These are phyloP conservation scores for Chymomyza costata DNA, from an alignment of 1,140 invertebrate genomes.

Conservation along the genomic window DNA sequence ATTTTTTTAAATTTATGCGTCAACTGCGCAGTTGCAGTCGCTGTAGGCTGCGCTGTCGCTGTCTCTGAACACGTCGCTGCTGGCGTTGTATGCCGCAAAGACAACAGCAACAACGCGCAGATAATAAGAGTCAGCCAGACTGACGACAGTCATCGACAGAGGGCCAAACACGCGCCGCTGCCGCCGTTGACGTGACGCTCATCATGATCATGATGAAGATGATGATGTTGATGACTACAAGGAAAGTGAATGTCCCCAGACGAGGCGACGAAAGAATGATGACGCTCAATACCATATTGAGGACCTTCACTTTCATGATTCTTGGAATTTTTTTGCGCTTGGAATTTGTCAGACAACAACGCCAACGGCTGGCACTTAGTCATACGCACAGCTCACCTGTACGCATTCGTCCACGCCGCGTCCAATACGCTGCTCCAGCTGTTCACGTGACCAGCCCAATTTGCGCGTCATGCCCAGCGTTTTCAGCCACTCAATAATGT, in stretches of 20 bases:
- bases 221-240: conserved; percentile 1
- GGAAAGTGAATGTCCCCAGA: conserved; percentile 41
- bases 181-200: too few species aligned
- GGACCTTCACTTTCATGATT: conserved; percentile 49
- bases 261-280: background rate
- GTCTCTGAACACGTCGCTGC: background rate
- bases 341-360: conserved; percentile 1
- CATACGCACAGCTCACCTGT: conserved; percentile 75
- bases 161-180: too few species aligned
- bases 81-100: background rate
- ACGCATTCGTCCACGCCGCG: conserved; percentile 79
- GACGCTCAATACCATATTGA: conserved; percentile 27
- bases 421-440: conserved; percentile 82
- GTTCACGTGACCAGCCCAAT: conserved; percentile 78
- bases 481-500: conserved; percentile 83
- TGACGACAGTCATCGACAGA: too few species aligned
- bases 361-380: too few species aligned
- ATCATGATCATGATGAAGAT: too few species aligned
- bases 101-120: conserved; percentile 14
- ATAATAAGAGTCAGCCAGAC: too few species aligned
- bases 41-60: too few species aligned
- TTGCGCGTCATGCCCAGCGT: conserved; percentile 86
- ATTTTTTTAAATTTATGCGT: conserved; percentile 44
- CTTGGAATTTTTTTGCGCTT: conserved; percentile 33
- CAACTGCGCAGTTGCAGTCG: conserved; percentile 6